phyloP scores from a whole-genome alignment of 1,140 invertebrate genomes.

The Lordiphosa clarofinis region DNA sequence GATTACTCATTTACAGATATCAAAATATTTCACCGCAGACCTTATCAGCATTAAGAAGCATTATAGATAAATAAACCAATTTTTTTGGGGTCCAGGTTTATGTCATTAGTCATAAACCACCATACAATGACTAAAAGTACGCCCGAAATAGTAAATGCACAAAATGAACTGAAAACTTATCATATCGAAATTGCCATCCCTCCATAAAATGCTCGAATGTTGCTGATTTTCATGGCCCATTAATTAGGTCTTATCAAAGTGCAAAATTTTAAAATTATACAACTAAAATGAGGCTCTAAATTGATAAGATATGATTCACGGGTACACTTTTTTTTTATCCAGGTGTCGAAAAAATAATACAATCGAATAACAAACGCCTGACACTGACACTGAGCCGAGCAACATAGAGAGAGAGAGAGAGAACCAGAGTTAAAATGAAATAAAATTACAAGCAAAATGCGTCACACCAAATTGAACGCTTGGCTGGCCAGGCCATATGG shows the following conservation, averaged over 20 bases:
- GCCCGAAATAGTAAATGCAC: too few relatives aligned
- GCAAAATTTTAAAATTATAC: constrained; percentile 27
- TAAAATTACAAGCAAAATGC: constrained; percentile 31
- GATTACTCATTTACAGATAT: constrained; percentile 15
- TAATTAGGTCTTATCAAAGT: constrained; percentile 34
- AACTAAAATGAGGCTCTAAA: constrained; percentile 19
- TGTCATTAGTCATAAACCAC: too few relatives aligned
- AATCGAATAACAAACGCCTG: constrained; percentile 32
- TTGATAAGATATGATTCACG: constrained; percentile 27
- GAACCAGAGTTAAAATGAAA: constrained; percentile 23
- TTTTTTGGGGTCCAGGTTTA: too few relatives aligned
- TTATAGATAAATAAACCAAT: too few relatives aligned
- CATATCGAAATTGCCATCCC: background rate
- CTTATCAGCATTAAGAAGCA: constrained; percentile 9
- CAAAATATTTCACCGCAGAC: constrained; percentile 18
- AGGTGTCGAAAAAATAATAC: constrained; percentile 22
- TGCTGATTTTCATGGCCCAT: constrained; percentile 8
- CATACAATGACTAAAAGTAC: too few relatives aligned
- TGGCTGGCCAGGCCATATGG: constrained; percentile 18
- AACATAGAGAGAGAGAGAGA: constrained; percentile 10
- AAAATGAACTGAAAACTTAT: too few relatives aligned
- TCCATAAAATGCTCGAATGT: constrained; percentile 1
- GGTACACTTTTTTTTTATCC: constrained; percentile 12
- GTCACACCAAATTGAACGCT: constrained; percentile 48
- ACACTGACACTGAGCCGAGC: background rate